phyloP scores from a whole-genome alignment of 2,797 vertebrate species.

The Anableps anableps region DNA sequence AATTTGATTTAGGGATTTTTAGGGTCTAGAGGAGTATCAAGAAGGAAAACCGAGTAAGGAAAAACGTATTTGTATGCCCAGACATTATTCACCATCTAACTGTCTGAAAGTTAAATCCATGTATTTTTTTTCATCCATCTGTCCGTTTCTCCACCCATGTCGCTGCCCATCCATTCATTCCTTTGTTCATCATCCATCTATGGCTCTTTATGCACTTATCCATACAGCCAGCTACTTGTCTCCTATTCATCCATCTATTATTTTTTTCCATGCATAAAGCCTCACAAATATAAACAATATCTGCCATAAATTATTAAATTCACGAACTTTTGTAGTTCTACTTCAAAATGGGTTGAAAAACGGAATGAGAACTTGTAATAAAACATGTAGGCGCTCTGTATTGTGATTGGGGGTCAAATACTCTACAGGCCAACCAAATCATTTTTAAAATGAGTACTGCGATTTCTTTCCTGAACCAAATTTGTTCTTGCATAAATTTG shows the following conservation, averaged over 20 bases:
- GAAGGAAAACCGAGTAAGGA: neutral
- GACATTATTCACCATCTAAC: neutral
- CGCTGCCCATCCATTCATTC: neutral
- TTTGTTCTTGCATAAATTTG: neutral
- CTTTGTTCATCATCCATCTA: neutral
- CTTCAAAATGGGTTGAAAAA: neutral
- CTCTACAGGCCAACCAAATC: neutral
- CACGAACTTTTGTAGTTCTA: neutral
- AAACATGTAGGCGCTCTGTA: neutral
- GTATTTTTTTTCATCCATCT: neutral
- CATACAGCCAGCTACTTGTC: neutral
- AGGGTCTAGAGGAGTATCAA: neutral
- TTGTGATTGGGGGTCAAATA: neutral
- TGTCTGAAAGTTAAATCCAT: neutral
- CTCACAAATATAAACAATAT: neutral
- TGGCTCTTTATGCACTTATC: neutral
- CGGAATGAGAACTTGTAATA: neutral
- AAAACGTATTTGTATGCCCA: neutral
- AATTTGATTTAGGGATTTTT: neutral
- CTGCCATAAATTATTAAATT: neutral
- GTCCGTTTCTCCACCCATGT: neutral
- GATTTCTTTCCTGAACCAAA: conserved; percentile 2
- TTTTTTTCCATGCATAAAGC: neutral
- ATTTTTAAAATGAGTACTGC: neutral
- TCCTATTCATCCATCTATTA: neutral